Evolutionary conservation across 2,797 vertebrate species (phyloP).

Genomic region (Meda fulgida): DNA sequence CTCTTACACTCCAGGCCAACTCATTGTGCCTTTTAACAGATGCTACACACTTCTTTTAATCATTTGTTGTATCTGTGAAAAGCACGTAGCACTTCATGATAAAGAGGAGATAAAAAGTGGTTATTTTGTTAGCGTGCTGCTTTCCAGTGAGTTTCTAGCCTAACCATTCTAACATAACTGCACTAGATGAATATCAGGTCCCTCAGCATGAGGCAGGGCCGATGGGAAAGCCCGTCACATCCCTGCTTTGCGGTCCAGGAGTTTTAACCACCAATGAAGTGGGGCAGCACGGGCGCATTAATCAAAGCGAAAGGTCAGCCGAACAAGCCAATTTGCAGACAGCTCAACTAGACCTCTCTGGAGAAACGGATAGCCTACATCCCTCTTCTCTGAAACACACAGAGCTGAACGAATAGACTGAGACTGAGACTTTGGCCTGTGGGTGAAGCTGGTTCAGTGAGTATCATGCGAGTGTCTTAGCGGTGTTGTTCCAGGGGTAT

Average conservation of each 20-base stretch:
- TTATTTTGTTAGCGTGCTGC: not conserved
- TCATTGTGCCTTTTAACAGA: slow-evolving; percentile 15
- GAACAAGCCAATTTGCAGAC: slow-evolving; percentile 81
- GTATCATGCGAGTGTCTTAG: not conserved
- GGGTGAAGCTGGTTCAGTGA: slow-evolving; percentile 8
- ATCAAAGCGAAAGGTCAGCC: slow-evolving; percentile 82
- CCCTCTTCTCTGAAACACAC: slow-evolving; percentile 39
- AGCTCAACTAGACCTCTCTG: slow-evolving; percentile 74
- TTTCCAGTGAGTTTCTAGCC: not conserved
- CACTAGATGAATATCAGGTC: slow-evolving; percentile 67
- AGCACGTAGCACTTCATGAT: not conserved
- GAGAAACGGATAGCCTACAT: slow-evolving; percentile 73
- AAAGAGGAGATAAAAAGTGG: slow-evolving; percentile 21
- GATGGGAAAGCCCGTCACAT: slow-evolving; percentile 17
- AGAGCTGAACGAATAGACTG: slow-evolving; percentile 28
- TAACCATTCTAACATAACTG: slow-evolving; percentile 16
- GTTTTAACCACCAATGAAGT: slow-evolving; percentile 53
- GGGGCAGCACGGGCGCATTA: slow-evolving; percentile 70
- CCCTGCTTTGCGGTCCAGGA: slow-evolving; percentile 28
- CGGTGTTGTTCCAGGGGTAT: not conserved
- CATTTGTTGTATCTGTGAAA: slow-evolving; percentile 32
- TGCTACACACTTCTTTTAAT: slow-evolving; percentile 20
- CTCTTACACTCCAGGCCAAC: slow-evolving; percentile 24
- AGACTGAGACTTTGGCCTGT: slow-evolving; percentile 9
- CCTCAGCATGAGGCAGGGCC: slow-evolving; percentile 21